Conservation (phyloP, 2,113 vertebrate genomes). For the Aldabrachelys gigantea region DNA sequence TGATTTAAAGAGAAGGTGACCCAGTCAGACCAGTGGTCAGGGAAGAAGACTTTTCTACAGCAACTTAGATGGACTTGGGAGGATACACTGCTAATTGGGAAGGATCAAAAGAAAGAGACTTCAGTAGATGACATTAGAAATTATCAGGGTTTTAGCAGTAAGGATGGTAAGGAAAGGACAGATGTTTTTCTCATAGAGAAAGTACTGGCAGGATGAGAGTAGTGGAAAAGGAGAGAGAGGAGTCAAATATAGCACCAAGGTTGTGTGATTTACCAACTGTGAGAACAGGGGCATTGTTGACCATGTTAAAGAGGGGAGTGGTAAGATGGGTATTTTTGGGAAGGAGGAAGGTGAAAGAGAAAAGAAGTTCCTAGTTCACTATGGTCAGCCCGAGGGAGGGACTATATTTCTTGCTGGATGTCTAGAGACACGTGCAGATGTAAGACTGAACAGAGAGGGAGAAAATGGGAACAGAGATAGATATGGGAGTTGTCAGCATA, state of each 20-base stretch:
- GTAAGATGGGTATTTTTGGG: too few relatives aligned
- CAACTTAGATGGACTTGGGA: background rate
- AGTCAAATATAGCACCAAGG: rapidly evolving
- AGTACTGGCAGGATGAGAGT: background rate
- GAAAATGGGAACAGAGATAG: too few relatives aligned
- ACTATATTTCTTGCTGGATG: too few relatives aligned
- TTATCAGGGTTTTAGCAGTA: background rate
- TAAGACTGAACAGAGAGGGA: too few relatives aligned
- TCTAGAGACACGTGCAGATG: too few relatives aligned
- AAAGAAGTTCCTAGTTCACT: background rate
- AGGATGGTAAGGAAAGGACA: background rate
- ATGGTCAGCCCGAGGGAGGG: background rate
- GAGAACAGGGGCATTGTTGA: background rate
- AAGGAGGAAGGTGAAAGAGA: background rate
- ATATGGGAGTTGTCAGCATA: too few relatives aligned
- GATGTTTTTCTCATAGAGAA: background rate
- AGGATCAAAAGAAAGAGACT: background rate
- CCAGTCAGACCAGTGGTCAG: background rate
- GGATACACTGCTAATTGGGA: background rate
- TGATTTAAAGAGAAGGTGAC: background rate
- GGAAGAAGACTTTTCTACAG: rapidly evolving
- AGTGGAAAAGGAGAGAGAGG: background rate
- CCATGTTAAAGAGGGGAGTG: background rate
- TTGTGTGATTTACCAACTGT: background rate
- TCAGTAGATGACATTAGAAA: background rate